Evolutionary conservation across 1,140 invertebrate species (phyloP).

Genomic region (Arion vulgaris): DNA sequence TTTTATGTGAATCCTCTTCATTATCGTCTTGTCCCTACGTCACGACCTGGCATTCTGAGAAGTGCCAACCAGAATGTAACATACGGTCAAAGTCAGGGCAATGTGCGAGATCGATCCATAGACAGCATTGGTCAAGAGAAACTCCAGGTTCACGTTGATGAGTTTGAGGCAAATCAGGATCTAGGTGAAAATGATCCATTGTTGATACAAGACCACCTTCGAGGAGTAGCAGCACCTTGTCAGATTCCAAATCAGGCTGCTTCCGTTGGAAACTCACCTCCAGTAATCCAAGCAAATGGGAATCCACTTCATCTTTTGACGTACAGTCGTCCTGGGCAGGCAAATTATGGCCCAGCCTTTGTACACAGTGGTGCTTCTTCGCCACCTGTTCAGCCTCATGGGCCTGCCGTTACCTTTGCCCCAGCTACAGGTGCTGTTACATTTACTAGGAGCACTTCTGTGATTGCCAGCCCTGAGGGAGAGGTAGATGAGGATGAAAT

Average conservation of each 20-base stretch:
- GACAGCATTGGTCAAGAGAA: slow-evolving; percentile 37
- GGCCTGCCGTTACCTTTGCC: slow-evolving; percentile 6
- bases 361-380: background rate
- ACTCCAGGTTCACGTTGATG: slow-evolving; percentile 7
- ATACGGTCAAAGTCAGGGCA: background rate
- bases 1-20: background rate
- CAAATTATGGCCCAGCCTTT: background rate
- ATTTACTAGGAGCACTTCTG: slow-evolving; percentile 30
- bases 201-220: background rate
- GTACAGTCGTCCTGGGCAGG: background rate
- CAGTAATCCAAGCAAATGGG: background rate
- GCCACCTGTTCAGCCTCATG: background rate
- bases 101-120: background rate
- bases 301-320: background rate
- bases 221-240: slow-evolving; percentile 11
- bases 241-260: slow-evolving; percentile 15
- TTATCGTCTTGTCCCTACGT: slow-evolving; percentile 1
- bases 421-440: slow-evolving; percentile 14
- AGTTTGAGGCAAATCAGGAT: slow-evolving; percentile 25
- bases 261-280: background rate
- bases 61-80: background rate
- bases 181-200: slow-evolving; percentile 33
- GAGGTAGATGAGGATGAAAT: slow-evolving; percentile 39
- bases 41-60: background rate
- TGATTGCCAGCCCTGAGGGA: slow-evolving; percentile 38